Conservation (phyloP, 2,888 invertebrate genomes). For the Pristionchus maxplancki region DNA sequence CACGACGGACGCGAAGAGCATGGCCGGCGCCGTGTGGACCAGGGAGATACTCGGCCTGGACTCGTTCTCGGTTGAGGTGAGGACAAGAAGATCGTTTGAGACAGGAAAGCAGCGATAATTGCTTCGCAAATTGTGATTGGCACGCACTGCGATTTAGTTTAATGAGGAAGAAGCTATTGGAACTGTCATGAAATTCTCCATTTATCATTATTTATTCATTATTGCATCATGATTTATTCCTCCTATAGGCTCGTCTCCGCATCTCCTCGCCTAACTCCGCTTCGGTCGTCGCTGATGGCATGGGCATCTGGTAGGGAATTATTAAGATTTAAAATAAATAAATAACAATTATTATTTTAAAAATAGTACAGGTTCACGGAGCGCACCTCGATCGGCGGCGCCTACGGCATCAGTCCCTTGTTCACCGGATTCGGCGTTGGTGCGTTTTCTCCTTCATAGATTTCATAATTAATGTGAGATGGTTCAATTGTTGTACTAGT, state of each 20-base stretch:
- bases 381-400: background rate
- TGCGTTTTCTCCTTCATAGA: background rate
- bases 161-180: too few relatives aligned
- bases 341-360: too few relatives aligned
- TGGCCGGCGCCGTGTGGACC: background rate
- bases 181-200: too few relatives aligned
- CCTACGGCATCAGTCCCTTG: background rate
- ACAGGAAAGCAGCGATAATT: too few relatives aligned
- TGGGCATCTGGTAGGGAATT: background rate
- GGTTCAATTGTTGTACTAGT: background rate
- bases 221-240: background rate
- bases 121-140: too few relatives aligned
- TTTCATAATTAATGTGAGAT: too few relatives aligned
- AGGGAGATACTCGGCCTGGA: background rate
- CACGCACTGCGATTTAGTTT: too few relatives aligned
- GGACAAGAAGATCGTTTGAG: too few relatives aligned
- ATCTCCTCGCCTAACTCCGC: background rate
- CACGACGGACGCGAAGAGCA: conserved; percentile 2
- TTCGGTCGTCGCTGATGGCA: conserved; percentile 1
- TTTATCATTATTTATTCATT: too few relatives aligned
- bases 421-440: conserved; percentile 44
- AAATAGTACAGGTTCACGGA: background rate
- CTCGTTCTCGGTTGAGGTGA: conserved; percentile 12
- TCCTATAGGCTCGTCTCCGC: conserved; percentile 30
- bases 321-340: background rate